phyloP scores from a whole-genome alignment of 2,888 invertebrate species.

The Cheilosia scutellata region DNA sequence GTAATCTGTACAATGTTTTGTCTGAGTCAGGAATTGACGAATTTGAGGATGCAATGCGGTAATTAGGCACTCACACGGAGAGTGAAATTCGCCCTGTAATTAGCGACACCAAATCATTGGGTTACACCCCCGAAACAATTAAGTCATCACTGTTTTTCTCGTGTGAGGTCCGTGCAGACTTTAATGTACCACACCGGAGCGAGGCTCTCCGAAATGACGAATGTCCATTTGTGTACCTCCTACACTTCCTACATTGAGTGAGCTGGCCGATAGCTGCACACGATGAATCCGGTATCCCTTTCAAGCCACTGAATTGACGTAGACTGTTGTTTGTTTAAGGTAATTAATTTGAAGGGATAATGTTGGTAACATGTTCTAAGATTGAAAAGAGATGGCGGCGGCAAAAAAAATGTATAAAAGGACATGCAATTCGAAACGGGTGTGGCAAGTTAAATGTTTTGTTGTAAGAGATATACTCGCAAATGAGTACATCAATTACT shows the following conservation, averaged over 20 bases:
- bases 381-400: background rate
- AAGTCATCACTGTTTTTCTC: constrained; percentile 66
- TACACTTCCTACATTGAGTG: constrained; percentile 55
- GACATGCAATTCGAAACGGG: constrained; percentile 17
- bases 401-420: background rate
- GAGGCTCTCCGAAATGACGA: constrained; percentile 46
- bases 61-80: constrained; percentile 70
- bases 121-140: constrained; percentile 77
- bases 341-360: constrained; percentile 52
- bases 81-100: constrained; percentile 81
- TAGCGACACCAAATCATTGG: constrained; percentile 82
- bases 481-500: background rate
- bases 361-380: constrained; percentile 4
- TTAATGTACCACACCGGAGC: constrained; percentile 36
- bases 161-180: constrained; percentile 66
- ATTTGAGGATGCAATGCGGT: constrained; percentile 46
- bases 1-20: constrained; percentile 15
- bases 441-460: background rate
- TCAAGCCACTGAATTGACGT: constrained; percentile 26
- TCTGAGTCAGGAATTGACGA: constrained; percentile 58
- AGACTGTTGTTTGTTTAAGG: constrained; percentile 61
- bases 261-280: constrained; percentile 28
- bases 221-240: constrained; percentile 56
- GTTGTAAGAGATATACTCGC: background rate
- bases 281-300: constrained; percentile 30